Evolutionary conservation across 1,140 invertebrate species (phyloP), one percentile per base, ranked within the genome.

Genomic region (Heliconius eleuchia): DNA sequence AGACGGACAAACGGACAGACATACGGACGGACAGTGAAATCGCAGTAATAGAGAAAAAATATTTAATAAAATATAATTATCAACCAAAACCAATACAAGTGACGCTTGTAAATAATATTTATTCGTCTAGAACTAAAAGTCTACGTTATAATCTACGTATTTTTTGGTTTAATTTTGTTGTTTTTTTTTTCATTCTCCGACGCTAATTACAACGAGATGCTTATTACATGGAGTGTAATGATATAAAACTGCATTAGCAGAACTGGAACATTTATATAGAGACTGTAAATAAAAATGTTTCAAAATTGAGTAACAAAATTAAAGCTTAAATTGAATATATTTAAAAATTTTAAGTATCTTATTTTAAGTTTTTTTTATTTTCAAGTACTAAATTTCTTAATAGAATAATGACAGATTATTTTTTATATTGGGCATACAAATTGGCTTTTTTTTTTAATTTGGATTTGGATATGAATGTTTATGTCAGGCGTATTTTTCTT

Each of bases 181-280:
- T 66, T 27, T 23, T 60, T 66, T 66, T 66, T 30, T 66, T 66
- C 9, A 66, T 23, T 23, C 23, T 23, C 19, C 23, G 5, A 13
- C 27, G n/a, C 60, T 66, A 66, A 66, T 66, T 66, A 66, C 60
- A 66, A 66, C 60, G 13, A 30, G 60, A 66, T n/a, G 60, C 7
- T 66, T 66, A 66, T n/a, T 66, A 30, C 27, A 66, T 13, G 13
- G 19, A 60, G 60, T 66, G 60, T 66, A 66, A 66, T 30, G 60
- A 66, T 30, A 66, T 66, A 66, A 66, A 66, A 66, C 11, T 30
- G 11, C 60, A 16, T 9, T 30, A 30, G 27, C 30, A 66, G n/a
- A 27, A 27, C 60, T 66, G 23, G n/a, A 23, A 60, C 3, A 23
- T 23, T 23, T 60, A 23, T 60, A 60, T 60, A 60, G 8, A 13